Percentiles rank a stretch among this genome's conserved stretches.
Conservation (phyloP, 2,113 vertebrate genomes). For the Aegithalos caudatus region DNA sequence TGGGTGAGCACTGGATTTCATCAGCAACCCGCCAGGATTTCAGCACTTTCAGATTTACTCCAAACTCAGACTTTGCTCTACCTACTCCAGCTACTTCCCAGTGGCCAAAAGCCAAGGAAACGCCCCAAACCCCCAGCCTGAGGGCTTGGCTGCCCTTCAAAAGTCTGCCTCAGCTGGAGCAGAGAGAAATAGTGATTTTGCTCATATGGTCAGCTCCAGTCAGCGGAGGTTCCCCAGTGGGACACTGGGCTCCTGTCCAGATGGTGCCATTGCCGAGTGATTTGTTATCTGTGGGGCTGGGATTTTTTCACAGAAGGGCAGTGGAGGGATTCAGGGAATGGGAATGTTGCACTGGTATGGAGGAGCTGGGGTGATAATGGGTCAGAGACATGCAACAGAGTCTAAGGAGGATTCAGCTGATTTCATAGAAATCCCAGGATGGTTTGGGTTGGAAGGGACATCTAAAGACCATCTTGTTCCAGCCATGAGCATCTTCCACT, state of each 20-base stretch:
- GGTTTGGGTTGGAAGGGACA: not conserved
- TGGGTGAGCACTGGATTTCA: not conserved
- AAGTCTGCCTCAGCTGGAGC: not conserved
- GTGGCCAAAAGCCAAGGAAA: not conserved
- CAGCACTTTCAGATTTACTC: not conserved
- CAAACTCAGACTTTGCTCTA: not conserved
- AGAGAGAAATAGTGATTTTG: not conserved
- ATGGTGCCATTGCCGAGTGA: fast-evolving
- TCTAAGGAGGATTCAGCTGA: not conserved
- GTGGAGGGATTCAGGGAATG: not conserved
- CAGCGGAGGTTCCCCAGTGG: not conserved
- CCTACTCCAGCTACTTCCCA: not conserved
- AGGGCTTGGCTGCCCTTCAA: not conserved
- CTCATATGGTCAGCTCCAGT: not conserved
- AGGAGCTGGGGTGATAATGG: not conserved
- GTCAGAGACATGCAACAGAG: fast-evolving
- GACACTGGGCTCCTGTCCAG: not conserved
- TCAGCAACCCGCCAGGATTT: not conserved
- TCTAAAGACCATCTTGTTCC: not conserved
- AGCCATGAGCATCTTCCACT: not conserved
- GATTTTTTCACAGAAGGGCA: not conserved
- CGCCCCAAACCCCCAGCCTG: fast-evolving
- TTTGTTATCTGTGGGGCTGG: not conserved
- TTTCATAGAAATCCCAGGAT: not conserved
- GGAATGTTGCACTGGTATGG: fast-evolving